These are phyloP conservation scores for Drosophila pseudotalamancana DNA, from an alignment of 2,888 invertebrate species.

Conservation along the genomic window DNA sequence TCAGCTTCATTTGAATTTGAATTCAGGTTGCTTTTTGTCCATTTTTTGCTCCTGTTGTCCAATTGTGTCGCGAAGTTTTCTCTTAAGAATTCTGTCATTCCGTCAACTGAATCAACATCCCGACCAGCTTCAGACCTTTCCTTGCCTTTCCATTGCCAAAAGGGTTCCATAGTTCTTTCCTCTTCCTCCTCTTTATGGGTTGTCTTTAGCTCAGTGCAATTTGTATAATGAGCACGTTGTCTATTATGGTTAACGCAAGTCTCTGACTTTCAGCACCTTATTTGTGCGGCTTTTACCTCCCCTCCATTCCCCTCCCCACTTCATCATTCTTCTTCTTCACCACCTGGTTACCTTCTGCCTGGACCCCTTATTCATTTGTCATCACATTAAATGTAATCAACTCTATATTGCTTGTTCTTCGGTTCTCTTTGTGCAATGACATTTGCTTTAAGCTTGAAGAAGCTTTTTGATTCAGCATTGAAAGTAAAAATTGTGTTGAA, in stretches of 20 bases:
- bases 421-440: background rate
- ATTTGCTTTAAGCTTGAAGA: background rate
- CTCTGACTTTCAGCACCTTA: slow-evolving; percentile 77
- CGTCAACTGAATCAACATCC: slow-evolving; percentile 38
- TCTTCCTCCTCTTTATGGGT: background rate
- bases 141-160: slow-evolving; percentile 5
- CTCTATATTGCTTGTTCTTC: slow-evolving; percentile 1
- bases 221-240: slow-evolving; percentile 76
- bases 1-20: slow-evolving; percentile 73
- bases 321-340: too few species aligned
- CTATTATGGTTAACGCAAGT: slow-evolving; percentile 61
- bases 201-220: slow-evolving; percentile 56
- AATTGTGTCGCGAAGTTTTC: slow-evolving; percentile 32
- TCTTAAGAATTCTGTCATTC: slow-evolving; percentile 38
- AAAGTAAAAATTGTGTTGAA: too few species aligned
- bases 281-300: slow-evolving; percentile 38
- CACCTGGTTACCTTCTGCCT: slow-evolving; percentile 14
- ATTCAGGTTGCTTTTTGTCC: slow-evolving; percentile 41
- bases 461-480: background rate
- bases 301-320: background rate
- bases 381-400: slow-evolving; percentile 20
- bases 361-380: slow-evolving; percentile 9
- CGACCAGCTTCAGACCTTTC: slow-evolving; percentile 36
- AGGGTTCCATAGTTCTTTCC: slow-evolving; percentile 15
- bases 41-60: slow-evolving; percentile 8